These are phyloP conservation scores for Leptonema lineaticorne DNA, from an alignment of 1,140 invertebrate genomes.

Conservation along the genomic window DNA sequence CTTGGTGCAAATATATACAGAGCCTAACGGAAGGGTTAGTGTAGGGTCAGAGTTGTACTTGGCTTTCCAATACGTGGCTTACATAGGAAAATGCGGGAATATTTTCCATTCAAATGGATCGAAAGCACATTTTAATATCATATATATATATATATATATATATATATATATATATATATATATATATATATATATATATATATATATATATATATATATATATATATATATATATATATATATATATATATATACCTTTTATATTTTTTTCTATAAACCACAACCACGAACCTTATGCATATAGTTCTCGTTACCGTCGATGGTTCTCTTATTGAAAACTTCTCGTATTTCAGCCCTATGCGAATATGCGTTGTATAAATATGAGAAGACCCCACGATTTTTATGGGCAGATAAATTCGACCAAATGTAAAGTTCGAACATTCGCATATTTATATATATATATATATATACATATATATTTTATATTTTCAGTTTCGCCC, in stretches of 20 bases:
- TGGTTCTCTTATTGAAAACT: background rate
- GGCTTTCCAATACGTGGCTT: conserved; percentile 4
- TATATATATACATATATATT: too few relatives aligned
- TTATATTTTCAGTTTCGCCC: conserved; percentile 32
- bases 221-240: background rate
- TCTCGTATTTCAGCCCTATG: too few relatives aligned
- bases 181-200: background rate
- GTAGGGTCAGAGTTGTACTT: conserved; percentile 12
- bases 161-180: background rate
- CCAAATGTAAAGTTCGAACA: too few relatives aligned
- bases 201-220: background rate
- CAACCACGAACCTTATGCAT: background rate
- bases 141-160: background rate
- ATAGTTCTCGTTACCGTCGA: background rate
- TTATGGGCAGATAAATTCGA: too few relatives aligned
- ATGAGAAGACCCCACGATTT: too few relatives aligned
- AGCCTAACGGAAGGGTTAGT: too few relatives aligned
- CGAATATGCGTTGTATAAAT: too few relatives aligned
- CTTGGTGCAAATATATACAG: background rate
- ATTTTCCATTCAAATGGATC: conserved; percentile 12
- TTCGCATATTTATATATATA: too few relatives aligned
- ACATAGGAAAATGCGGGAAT: background rate
- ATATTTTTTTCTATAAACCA: background rate
- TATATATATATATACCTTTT: background rate
- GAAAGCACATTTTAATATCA: conserved; percentile 12